Evolutionary conservation across 2,113 vertebrate species (phyloP).

Genomic region (Tragelaphus scriptus): DNA sequence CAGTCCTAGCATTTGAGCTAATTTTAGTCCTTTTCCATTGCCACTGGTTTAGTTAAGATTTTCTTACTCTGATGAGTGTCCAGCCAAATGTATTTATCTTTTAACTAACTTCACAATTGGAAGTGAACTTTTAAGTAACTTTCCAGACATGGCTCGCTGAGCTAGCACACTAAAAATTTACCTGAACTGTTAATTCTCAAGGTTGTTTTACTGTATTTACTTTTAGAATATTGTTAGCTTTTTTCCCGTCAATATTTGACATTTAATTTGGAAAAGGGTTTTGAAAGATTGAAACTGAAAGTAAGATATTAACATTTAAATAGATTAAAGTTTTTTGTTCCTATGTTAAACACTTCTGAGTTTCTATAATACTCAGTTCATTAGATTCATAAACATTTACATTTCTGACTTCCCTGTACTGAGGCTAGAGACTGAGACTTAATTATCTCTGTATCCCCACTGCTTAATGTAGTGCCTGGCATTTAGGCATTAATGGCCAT

Average conservation of each 20-base stretch:
- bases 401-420: not conserved
- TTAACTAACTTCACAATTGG: conserved; percentile 10
- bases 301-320: conserved; percentile 10
- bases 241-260: conserved; percentile 16
- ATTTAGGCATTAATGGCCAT: not conserved
- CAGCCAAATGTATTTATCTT: not conserved
- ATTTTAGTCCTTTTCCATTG: conserved; percentile 14
- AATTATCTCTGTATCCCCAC: conserved; percentile 3
- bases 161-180: not conserved
- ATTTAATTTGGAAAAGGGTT: conserved; percentile 28
- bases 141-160: not conserved
- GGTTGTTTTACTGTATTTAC: conserved; percentile 16
- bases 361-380: conserved; percentile 36
- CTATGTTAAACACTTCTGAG: not conserved
- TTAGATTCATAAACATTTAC: conserved; percentile 27
- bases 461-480: not conserved
- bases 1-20: not conserved
- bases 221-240: not conserved
- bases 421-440: not conserved
- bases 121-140: conserved; percentile 17
- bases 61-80: not conserved
- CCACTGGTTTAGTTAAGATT: not conserved
- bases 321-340: not conserved
- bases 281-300: conserved; percentile 38
- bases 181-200: conserved; percentile 8